Base-by-base conservation (phyloP, 2,888 invertebrate genomes). In the Neocrepidodera transversa region DNA sequence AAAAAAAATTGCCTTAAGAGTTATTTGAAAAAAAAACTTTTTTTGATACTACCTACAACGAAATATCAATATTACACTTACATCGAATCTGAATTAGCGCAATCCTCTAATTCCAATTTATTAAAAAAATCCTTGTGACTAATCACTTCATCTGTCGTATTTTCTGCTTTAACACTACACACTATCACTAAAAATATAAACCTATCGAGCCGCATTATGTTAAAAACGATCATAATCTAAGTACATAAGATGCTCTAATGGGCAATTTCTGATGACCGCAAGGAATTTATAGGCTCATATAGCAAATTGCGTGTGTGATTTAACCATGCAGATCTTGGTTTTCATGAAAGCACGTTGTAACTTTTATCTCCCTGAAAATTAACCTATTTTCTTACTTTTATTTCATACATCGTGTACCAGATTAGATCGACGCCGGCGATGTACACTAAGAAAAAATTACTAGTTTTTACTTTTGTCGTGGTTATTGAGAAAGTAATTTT, bases 271-370 rank as follows among this genome's bases (percentile, higher is more conserved):
- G 49, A 55, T 35, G 38, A 49, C n/a, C 13, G 30, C 35, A 36
- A 43, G 20, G 59, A 57, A 63, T 65, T 65, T 67, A 67, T 67
- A 67, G 64, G 55, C 48, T 65, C 59, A 58, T 53, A 18, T 53
- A 28, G 38, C 8, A 50, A 58, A 42, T 54, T 65, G 66, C 66
- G 63, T 67, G 66, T 63, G 30, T 16, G 49, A 52, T 2, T 54
- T 35, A 62, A 40, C 60, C 64, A 61, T 59, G 64, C 64, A 62
- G 20, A 57, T 57, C 59, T 36, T 57, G 35, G 49, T 51, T 52
- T 55, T 60, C 60, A 20, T 52, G 56, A 20, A 10, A 11, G 23
- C 38, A 17, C 28, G 23, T 45, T 18, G 30, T 48, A 47, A 51
- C 49, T 63, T 63, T 62, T 65, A 61, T 45, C 55, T 62, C 54